These are phyloP conservation scores for Chymomyza costata DNA, from an alignment of 1,140 invertebrate genomes.

Conservation along the genomic window DNA sequence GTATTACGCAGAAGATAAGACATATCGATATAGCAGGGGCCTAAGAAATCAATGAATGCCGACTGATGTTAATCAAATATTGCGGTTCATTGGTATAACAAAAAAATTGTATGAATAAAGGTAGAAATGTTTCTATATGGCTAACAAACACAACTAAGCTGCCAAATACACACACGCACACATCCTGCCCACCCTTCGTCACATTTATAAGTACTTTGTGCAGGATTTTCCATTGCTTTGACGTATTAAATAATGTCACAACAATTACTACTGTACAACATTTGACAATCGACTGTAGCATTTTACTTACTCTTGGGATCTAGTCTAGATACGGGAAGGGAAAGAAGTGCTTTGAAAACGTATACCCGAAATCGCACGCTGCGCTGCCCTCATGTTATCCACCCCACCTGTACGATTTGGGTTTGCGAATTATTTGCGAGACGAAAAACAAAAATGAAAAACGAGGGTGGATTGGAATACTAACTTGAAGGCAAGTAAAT, in stretches of 20 bases:
- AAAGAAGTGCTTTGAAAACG: constrained; percentile 36
- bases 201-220: constrained; percentile 30
- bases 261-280: constrained; percentile 59
- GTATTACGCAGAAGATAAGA: neutral
- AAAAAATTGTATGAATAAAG: constrained; percentile 29
- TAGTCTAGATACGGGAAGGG: neutral
- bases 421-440: too few species aligned
- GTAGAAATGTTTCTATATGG: too few species aligned
- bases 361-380: constrained; percentile 54
- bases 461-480: too few species aligned
- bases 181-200: neutral
- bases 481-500: too few species aligned
- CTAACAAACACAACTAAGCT: constrained; percentile 10
- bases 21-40: neutral
- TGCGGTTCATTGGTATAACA: constrained; percentile 47
- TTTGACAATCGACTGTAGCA: constrained; percentile 24
- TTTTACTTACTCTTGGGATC: neutral
- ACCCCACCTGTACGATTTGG: constrained; percentile 20
- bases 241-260: constrained; percentile 71
- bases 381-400: constrained; percentile 47
- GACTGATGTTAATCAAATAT: constrained; percentile 65
- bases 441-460: too few species aligned
- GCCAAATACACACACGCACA: constrained; percentile 23
- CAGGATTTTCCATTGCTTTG: constrained; percentile 65
- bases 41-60: constrained; percentile 43